These are phyloP conservation scores for Eupeodes latifasciatus DNA, from an alignment of 2,888 invertebrate species.

Conservation along the genomic window DNA sequence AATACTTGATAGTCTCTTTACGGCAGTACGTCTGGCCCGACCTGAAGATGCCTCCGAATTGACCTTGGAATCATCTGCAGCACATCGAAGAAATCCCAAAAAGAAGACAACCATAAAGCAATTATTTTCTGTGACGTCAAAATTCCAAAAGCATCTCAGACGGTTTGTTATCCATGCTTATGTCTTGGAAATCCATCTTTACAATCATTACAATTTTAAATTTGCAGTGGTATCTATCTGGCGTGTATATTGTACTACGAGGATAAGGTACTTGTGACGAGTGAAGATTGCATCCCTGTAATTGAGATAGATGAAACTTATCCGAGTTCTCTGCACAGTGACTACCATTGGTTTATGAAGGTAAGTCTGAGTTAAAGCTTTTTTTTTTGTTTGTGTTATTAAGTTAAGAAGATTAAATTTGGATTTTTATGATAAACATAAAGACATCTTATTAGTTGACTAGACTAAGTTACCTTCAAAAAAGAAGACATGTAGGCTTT, in stretches of 20 bases:
- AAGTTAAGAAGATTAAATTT: neutral
- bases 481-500: too few species aligned
- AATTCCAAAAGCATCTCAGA: conserved; percentile 96
- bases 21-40: conserved; percentile 88
- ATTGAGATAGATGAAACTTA: conserved; percentile 98
- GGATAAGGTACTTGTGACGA: conserved; percentile 97
- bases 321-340: conserved; percentile 94
- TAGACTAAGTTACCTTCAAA: too few species aligned
- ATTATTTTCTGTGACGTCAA: conserved; percentile 97
- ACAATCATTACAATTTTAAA: conserved; percentile 4
- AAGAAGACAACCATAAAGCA: conserved; percentile 96
- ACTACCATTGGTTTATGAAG: conserved; percentile 99
- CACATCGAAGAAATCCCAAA: conserved; percentile 90
- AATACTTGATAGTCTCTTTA: conserved; percentile 90
- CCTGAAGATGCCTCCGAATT: conserved; percentile 87
- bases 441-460: too few species aligned
- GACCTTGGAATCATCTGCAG: conserved; percentile 87
- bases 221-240: conserved; percentile 93
- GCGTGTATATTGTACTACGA: conserved; percentile 97
- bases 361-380: conserved; percentile 82
- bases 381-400: neutral
- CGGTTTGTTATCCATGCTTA: conserved; percentile 85
- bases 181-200: neutral
- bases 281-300: conserved; percentile 98
- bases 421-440: neutral